Evolutionary conservation across 2,797 vertebrate genomes (phyloP).

Genomic region (Simalia tracyae): DNA sequence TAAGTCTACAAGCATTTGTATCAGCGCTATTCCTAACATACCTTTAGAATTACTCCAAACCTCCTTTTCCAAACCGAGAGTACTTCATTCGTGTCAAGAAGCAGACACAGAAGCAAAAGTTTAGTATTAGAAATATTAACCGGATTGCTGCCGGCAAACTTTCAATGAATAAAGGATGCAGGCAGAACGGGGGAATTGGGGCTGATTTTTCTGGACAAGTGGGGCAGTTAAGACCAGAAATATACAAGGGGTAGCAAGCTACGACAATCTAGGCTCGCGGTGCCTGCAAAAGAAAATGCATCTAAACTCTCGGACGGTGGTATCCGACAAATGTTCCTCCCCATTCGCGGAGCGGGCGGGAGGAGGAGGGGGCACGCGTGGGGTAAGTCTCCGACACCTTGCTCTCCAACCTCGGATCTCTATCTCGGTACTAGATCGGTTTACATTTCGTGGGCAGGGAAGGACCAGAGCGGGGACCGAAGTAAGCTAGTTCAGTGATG

Average conservation of each 20-base stretch:
- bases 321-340: too few relatives aligned
- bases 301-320: too few relatives aligned
- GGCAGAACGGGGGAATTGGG: neutral
- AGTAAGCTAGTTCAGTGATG: too few relatives aligned
- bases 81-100: neutral
- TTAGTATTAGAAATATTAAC: fast-evolving
- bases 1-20: neutral
- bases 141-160: fast-evolving
- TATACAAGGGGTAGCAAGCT: neutral
- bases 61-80: too few relatives aligned
- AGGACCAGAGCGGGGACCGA: neutral
- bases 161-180: neutral
- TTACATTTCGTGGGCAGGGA: neutral
- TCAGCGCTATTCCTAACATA: neutral
- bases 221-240: neutral
- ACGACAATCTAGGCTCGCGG: too few relatives aligned
- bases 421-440: neutral
- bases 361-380: neutral
- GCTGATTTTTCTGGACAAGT: neutral
- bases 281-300: too few relatives aligned
- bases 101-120: neutral
- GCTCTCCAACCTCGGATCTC: neutral
- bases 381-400: neutral
- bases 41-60: neutral
- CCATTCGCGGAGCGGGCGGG: neutral